These are phyloP conservation scores for Drosophila sp. DNA, from an alignment of 1,140 invertebrate genomes.

Conservation along the genomic window DNA sequence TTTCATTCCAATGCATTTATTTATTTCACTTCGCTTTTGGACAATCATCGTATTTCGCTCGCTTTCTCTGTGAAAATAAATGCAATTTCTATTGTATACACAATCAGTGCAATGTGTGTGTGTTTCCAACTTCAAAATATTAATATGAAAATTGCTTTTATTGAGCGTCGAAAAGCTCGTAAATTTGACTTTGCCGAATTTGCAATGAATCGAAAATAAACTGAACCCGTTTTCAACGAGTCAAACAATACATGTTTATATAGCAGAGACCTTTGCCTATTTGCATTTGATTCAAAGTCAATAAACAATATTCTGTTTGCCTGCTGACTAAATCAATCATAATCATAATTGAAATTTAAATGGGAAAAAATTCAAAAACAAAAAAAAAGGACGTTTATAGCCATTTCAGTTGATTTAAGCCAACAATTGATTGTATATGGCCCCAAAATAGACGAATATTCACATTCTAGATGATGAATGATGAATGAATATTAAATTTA, in stretches of 20 bases:
- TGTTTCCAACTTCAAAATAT: constrained; percentile 61
- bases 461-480: background rate
- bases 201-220: constrained; percentile 30
- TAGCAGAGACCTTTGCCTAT: too few relatives aligned
- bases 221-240: constrained; percentile 19
- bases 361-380: constrained; percentile 15
- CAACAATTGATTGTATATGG: constrained; percentile 21
- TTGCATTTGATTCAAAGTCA: constrained; percentile 27
- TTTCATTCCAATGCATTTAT: constrained; percentile 71
- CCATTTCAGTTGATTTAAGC: constrained; percentile 22
- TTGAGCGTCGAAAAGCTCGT: constrained; percentile 49
- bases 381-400: constrained; percentile 4
- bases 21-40: constrained; percentile 71
- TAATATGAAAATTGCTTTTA: constrained; percentile 72
- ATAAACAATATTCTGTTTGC: constrained; percentile 66
- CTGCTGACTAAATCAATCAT: constrained; percentile 71
- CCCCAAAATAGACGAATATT: background rate
- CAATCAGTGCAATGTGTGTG: constrained; percentile 7
- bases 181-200: constrained; percentile 76
- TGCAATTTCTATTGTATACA: constrained; percentile 54
- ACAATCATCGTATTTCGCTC: background rate
- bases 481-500: constrained; percentile 2
- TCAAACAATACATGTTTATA: too few relatives aligned
- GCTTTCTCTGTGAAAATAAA: constrained; percentile 22
- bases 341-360: constrained; percentile 51